Percentiles rank a stretch among this genome's conserved stretches.
Conservation (phyloP, 2,113 vertebrate species). For the Cyphomyrus plagiostoma region DNA sequence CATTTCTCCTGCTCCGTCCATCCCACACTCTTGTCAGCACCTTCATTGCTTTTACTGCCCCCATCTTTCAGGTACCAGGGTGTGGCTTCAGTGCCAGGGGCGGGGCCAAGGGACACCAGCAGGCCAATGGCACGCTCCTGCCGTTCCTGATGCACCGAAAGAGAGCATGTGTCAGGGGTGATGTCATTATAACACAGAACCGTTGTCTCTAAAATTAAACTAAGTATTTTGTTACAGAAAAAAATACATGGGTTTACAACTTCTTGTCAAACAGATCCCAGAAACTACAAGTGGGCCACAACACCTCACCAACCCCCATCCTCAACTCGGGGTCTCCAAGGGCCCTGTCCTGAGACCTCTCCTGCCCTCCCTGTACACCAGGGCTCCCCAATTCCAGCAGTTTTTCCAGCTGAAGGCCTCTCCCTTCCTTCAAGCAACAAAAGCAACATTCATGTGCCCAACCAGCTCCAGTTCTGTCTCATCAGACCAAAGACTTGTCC, state of each 20-base stretch:
- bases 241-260: background rate
- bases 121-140: constrained; percentile 79
- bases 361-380: background rate
- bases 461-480: background rate
- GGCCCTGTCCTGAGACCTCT: background rate
- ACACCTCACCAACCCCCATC: background rate
- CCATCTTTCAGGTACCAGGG: constrained; percentile 76
- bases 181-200: background rate
- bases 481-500: background rate
- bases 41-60: constrained; percentile 33
- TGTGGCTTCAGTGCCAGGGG: constrained; percentile 69
- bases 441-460: background rate
- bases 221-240: background rate
- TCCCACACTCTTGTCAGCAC: constrained; percentile 46
- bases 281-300: background rate
- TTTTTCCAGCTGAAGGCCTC: background rate
- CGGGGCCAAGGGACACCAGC: constrained; percentile 77
- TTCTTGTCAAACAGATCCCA: background rate
- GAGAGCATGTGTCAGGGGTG: background rate
- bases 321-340: background rate
- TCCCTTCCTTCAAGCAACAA: background rate
- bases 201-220: background rate
- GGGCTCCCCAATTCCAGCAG: background rate
- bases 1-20: constrained; percentile 62
- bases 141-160: constrained; percentile 58